Conservation (phyloP, 2,797 vertebrate species). For the Thripadectes ignobilis region DNA sequence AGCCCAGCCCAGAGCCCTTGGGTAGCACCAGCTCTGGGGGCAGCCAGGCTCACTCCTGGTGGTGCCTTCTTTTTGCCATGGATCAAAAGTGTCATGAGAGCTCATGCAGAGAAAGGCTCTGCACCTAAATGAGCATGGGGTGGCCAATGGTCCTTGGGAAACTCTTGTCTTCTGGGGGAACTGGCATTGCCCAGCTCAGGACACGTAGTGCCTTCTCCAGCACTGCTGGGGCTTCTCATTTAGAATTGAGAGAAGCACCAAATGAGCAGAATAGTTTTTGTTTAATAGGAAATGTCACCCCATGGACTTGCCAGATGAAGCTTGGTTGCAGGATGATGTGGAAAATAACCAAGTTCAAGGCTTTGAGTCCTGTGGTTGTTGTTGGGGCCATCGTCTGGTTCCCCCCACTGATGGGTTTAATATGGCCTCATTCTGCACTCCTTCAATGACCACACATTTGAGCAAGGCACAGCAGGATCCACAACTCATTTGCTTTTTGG, state of each 20-base stretch:
- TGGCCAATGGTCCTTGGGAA: background rate
- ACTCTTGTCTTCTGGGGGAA: background rate
- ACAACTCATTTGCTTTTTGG: background rate
- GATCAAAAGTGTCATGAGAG: background rate
- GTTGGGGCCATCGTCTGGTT: background rate
- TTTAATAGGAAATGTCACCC: background rate
- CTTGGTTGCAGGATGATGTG: fast-evolving
- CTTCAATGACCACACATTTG: fast-evolving
- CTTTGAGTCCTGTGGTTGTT: background rate
- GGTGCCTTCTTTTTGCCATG: background rate
- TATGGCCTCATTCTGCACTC: background rate
- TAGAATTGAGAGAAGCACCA: background rate
- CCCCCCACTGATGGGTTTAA: background rate
- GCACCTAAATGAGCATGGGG: background rate
- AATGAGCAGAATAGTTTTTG: background rate
- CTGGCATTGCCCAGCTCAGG: background rate
- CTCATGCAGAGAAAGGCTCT: background rate
- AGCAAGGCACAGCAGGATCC: background rate
- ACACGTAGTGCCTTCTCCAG: background rate
- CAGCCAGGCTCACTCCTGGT: background rate
- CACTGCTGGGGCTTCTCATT: background rate
- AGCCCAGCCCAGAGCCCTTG: background rate
- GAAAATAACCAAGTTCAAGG: background rate
- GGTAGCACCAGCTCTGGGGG: fast-evolving
- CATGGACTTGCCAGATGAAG: background rate